Evolutionary conservation across 2,888 invertebrate genomes (phyloP).

Genomic region (Tridacna crocea): DNA sequence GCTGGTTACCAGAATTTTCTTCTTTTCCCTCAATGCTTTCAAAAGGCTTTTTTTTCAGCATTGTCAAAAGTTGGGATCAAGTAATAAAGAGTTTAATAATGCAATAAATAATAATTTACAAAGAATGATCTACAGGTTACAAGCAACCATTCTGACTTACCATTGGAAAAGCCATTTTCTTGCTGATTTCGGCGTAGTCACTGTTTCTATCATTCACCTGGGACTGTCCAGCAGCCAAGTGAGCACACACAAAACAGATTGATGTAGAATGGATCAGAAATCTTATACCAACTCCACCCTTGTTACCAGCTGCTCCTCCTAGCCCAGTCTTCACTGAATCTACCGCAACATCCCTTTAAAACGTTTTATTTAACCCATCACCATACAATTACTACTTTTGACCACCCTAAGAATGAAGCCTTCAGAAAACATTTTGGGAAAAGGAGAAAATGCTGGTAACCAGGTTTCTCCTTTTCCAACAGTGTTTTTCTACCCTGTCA

Average conservation of each 20-base stretch:
- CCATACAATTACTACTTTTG: no score
- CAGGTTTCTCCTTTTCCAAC: no score
- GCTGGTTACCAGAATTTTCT: neutral
- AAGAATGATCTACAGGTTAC: no score
- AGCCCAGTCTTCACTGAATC: constrained; percentile 99
- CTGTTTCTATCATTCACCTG: constrained; percentile 97
- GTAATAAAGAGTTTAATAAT: no score
- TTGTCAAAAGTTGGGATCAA: no score
- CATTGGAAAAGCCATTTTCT: constrained; percentile 88
- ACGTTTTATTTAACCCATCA: constrained; percentile 8
- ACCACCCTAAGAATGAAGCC: no score
- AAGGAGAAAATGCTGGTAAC: no score
- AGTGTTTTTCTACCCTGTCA: no score
- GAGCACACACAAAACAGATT: constrained; percentile 98
- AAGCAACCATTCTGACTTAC: constrained; percentile 66
- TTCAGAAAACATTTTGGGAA: no score
- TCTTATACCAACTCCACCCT: constrained; percentile 97
- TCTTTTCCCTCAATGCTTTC: neutral
- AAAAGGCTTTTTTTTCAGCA: no score
- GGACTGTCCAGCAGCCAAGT: constrained; percentile 99
- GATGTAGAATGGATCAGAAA: constrained; percentile 96
- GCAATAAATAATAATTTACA: no score
- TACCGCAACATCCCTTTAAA: constrained; percentile 92
- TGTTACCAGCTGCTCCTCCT: constrained; percentile 98
- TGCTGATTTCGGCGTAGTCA: constrained; percentile 97